Evolutionary conservation across 1,140 invertebrate genomes (phyloP).

Genomic region (Drosophila bocqueti): DNA sequence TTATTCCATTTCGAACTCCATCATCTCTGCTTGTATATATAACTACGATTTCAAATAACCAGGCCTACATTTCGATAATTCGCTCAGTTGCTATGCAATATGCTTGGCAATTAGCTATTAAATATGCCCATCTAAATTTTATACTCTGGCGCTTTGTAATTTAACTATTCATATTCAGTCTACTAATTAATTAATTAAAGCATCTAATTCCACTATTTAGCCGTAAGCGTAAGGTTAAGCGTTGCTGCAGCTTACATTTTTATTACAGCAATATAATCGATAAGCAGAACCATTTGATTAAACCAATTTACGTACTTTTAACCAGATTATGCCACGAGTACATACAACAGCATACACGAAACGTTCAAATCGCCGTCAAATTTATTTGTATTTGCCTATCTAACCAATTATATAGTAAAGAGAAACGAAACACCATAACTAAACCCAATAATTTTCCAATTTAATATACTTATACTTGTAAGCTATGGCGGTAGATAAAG

Average conservation of each 20-base stretch:
- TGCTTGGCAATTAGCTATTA: conserved; percentile 11
- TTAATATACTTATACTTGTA: conserved; percentile 47
- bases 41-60: conserved; percentile 24
- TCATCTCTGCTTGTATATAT: conserved; percentile 54
- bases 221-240: conserved; percentile 35
- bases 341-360: conserved; percentile 31
- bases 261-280: conserved; percentile 50
- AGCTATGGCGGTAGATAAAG: conserved; percentile 25
- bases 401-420: conserved; percentile 17
- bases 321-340: conserved; percentile 28
- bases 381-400: conserved; percentile 37
- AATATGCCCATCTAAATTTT: conserved; percentile 23
- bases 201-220: conserved; percentile 56
- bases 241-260: conserved; percentile 37
- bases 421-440: background rate
- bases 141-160: conserved; percentile 47
- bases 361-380: conserved; percentile 32
- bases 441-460: conserved; percentile 47
- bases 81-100: conserved; percentile 12
- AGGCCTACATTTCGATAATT: conserved; percentile 26
- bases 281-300: conserved; percentile 27
- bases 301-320: conserved; percentile 29
- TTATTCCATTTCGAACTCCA: conserved; percentile 59
- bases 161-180: conserved; percentile 16
- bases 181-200: conserved; percentile 26